Evolutionary conservation across 2,888 invertebrate species (phyloP).

Genomic region (Drosophila tanythrix): DNA sequence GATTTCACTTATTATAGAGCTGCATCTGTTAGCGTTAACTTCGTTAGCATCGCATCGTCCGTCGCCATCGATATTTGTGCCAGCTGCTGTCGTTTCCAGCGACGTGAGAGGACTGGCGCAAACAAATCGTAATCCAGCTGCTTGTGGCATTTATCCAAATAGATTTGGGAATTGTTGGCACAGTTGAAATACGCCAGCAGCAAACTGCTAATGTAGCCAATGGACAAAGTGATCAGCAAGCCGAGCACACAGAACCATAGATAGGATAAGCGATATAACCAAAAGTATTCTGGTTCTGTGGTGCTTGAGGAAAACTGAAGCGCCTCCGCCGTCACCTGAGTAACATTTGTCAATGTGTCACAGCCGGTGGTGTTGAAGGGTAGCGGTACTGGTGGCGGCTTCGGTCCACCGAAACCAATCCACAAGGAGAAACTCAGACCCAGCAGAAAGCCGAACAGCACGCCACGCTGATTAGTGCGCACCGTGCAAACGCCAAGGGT

Average conservation of each 20-base stretch:
- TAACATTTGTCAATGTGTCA: conserved; percentile 37
- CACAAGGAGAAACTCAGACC: conserved; percentile 90
- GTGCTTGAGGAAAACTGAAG: conserved; percentile 21
- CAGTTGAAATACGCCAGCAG: conserved; percentile 80
- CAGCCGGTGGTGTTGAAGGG: conserved; percentile 88
- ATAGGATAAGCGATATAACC: conserved; percentile 90
- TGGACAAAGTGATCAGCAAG: conserved; percentile 85
- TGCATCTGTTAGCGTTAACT: conserved; percentile 52
- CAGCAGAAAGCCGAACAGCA: conserved; percentile 87
- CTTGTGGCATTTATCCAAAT: conserved; percentile 74
- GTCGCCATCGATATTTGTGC: conserved; percentile 68
- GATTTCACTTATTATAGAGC: conserved; percentile 26
- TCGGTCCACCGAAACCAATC: conserved; percentile 94
- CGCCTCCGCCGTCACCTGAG: conserved; percentile 32
- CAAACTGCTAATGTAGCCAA: conserved; percentile 86
- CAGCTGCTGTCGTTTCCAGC: conserved; percentile 77
- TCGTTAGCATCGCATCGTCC: conserved; percentile 64
- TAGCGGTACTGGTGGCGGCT: conserved; percentile 87
- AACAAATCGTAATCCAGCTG: conserved; percentile 87
- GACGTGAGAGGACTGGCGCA: conserved; percentile 86
- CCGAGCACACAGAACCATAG: conserved; percentile 89
- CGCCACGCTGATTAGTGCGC: conserved; percentile 90
- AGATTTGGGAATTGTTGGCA: conserved; percentile 81
- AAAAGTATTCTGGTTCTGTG: conserved; percentile 79
- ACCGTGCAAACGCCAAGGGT: conserved; percentile 93